Percentiles rank a stretch among this genome's conserved stretches.
These are phyloP conservation scores for Clupea harengus DNA, from an alignment of 2,113 vertebrate genomes.

Conservation along the genomic window DNA sequence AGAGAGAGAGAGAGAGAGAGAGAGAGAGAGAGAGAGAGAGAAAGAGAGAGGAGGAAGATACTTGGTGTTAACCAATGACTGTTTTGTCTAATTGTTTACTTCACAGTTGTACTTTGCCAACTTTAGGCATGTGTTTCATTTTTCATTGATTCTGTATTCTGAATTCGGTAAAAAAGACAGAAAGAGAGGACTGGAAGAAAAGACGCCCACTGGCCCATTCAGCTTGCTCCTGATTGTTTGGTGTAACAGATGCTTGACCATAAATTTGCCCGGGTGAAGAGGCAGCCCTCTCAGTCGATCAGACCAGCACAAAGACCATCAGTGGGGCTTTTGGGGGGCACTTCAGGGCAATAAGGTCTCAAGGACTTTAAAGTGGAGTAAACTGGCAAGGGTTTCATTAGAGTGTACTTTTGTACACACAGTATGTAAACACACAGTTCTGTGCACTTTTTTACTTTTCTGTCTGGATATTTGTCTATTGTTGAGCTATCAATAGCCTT, in stretches of 20 bases:
- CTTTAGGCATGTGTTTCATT: too few relatives aligned
- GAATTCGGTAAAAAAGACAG: background rate
- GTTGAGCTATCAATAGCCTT: background rate
- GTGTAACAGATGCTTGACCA: slow-evolving; percentile 74
- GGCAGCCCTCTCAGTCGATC: slow-evolving; percentile 59
- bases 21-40: background rate
- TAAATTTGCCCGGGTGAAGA: slow-evolving; percentile 70
- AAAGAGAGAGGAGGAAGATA: background rate
- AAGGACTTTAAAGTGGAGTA: slow-evolving; percentile 64
- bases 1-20: slow-evolving; percentile 24
- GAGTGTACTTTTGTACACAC: background rate
- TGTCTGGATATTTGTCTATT: background rate
- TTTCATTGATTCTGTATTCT: too few relatives aligned
- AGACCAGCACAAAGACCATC: slow-evolving; percentile 66
- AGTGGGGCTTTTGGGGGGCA: slow-evolving; percentile 66
- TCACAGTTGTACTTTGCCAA: too few relatives aligned
- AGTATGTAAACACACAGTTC: background rate
- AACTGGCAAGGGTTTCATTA: slow-evolving; percentile 1
- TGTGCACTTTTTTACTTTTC: too few relatives aligned
- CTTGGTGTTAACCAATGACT: too few relatives aligned
- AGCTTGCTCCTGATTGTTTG: slow-evolving; percentile 63
- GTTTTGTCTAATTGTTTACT: too few relatives aligned
- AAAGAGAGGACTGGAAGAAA: background rate
- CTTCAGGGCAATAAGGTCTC: slow-evolving; percentile 64
- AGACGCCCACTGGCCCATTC: slow-evolving; percentile 56